Base-by-base conservation (phyloP, 2,797 vertebrate genomes). In the Chaunax sp. region DNA sequence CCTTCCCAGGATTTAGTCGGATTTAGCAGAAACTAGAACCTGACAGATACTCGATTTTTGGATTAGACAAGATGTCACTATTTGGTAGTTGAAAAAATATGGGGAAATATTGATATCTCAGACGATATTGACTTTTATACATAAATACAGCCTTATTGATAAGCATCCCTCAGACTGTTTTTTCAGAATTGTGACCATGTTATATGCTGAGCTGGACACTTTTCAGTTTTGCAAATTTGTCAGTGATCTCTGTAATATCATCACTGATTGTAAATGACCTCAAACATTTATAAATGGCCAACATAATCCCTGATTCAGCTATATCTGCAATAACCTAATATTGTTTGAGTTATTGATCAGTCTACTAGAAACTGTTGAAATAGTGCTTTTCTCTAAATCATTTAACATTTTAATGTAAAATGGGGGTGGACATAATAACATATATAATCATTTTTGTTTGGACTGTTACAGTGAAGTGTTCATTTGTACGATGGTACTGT, bases 1-100 rank as follows among this genome's bases (percentile, higher is more conserved):
- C 15, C 44, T 44, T 72, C 28, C 50, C 49, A 75, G n/a, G 62
- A 53, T 65, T 64, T 50, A 45, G 71, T 64, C 46, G 33, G 64
- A 72, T 72, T 3, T 64, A 16, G 46, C 9, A 41, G n/a, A 33
- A 67, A 40, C 35, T n/a, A 7, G 14, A 37, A 13, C n/a, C 16
- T 37, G 25, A 20, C 5, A 0, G 0, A 2, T n/a, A 23, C 9
- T 22, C 19, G 23, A 46, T 44, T 25, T 58, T 37, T 43, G 1
- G 40, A 16, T 37, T 19, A 15, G 25, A 28, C 19, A n/a, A 10
- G 22, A 23, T 6, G 33, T 30, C 9, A 9, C 28, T 30, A 9
- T 30, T 30, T 9, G 5, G 28, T 30, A 30, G 28, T 30, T 28
- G 0, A 45, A 40, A 12, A 28, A 30, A 38, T 25, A 2, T 1